phyloP scores from a whole-genome alignment of 2,888 invertebrate genomes.

The Dynastes maya region DNA sequence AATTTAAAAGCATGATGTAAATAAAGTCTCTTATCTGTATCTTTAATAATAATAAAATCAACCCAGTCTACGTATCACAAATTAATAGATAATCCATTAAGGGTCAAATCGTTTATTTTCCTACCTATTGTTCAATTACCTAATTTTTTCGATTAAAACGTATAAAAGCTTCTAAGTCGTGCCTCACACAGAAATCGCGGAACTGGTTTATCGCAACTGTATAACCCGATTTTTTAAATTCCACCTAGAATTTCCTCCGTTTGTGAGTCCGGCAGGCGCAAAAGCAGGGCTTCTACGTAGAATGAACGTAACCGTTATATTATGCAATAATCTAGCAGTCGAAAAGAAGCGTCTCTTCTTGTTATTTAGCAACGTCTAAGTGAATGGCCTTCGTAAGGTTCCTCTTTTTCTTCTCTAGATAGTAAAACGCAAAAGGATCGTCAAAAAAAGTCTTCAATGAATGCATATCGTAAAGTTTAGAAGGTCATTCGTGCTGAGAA shows the following conservation, averaged over 20 bases:
- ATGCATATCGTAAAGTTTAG: conserved; percentile 64
- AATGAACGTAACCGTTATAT: conserved; percentile 44
- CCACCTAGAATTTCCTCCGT: conserved; percentile 42
- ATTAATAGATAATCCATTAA: neutral
- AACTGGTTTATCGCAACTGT: conserved; percentile 49
- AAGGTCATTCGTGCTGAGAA: conserved; percentile 59
- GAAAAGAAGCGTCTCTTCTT: conserved; percentile 12
- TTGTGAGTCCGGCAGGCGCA: conserved; percentile 11
- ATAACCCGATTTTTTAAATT: conserved; percentile 47
- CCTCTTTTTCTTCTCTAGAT: conserved; percentile 31
- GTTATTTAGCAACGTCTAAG: conserved; percentile 4
- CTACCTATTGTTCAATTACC: neutral
- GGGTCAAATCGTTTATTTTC: neutral
- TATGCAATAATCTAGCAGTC: conserved; percentile 40
- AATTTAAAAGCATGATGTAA: no score
- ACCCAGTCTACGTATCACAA: neutral
- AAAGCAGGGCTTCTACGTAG: conserved; percentile 13
- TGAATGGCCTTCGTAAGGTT: conserved; percentile 35
- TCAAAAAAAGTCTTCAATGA: conserved; percentile 56
- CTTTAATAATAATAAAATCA: no score
- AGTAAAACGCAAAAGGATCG: conserved; percentile 24
- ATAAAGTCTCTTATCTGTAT: no score
- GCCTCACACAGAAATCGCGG: conserved; percentile 20
- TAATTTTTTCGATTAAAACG: neutral
- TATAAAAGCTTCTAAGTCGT: neutral